Evolutionary conservation across 30 jellyfish, hydroid and myxozoan species (phyloP).

Genomic region (Clytia hemisphaerica): DNA sequence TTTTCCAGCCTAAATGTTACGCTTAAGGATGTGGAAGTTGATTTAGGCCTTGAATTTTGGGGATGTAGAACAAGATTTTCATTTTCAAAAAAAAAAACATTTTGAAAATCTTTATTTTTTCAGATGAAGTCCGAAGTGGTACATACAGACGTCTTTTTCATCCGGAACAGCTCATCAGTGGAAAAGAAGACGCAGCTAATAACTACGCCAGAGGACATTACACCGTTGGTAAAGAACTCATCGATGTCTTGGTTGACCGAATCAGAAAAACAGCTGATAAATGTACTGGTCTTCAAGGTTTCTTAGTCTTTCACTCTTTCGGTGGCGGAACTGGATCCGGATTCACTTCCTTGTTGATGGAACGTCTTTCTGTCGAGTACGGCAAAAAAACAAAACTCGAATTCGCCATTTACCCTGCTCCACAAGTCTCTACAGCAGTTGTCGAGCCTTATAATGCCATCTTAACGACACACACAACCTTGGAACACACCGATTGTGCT

Average conservation of each 20-base stretch:
- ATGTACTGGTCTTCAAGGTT: conserved; percentile 34
- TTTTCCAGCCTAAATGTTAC: too few relatives aligned
- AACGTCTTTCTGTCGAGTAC: conserved; percentile 30
- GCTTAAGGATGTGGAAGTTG: too few relatives aligned
- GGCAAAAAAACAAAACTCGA: conserved; percentile 37
- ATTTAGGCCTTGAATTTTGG: too few relatives aligned
- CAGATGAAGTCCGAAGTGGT: conserved; percentile 33
- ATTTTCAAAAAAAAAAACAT: too few relatives aligned
- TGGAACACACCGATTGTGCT: conserved; percentile 33
- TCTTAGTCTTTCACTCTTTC: conserved; percentile 15
- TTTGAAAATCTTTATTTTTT: too few relatives aligned
- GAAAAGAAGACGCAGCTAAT: conserved; percentile 39
- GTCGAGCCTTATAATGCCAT: conserved; percentile 35
- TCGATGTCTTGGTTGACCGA: neutral
- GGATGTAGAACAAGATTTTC: too few relatives aligned
- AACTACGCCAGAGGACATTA: conserved; percentile 40
- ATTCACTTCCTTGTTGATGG: conserved; percentile 31
- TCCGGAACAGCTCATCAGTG: conserved; percentile 36
- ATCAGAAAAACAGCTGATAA: conserved; percentile 3
- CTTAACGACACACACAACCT: conserved; percentile 16
- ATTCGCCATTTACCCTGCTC: conserved; percentile 39
- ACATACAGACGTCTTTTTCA: conserved; percentile 15
- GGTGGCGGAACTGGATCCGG: conserved; percentile 50
- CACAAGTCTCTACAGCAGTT: conserved; percentile 41
- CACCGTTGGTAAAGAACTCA: conserved; percentile 21